phyloP scores from a whole-genome alignment of 1,140 invertebrate genomes.

The Babylonia areolata region DNA sequence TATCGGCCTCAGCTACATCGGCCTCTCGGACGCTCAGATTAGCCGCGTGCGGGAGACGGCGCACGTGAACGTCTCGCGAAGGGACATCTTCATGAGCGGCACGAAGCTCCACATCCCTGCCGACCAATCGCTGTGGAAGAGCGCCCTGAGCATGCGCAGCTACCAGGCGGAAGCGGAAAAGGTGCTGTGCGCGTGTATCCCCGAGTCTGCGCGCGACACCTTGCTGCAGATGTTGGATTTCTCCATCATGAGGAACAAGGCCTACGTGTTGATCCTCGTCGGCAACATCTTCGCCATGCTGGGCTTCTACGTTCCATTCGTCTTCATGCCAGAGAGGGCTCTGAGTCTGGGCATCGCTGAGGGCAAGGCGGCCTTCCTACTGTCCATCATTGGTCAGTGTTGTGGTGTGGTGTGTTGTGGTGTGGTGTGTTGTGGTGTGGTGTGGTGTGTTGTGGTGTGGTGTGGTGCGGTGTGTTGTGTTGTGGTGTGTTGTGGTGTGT shows the following conservation, averaged over 20 bases:
- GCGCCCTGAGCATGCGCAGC: slow-evolving; percentile 38
- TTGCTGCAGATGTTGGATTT: slow-evolving; percentile 91
- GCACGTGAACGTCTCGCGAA: slow-evolving; percentile 92
- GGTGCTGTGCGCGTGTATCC: slow-evolving; percentile 83
- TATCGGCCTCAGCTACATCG: slow-evolving; percentile 41
- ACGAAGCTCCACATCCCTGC: slow-evolving; percentile 92
- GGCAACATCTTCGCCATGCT: slow-evolving; percentile 96
- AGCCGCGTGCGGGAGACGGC: slow-evolving; percentile 74
- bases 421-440: too few relatives aligned
- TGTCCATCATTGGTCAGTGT: slow-evolving; percentile 57
- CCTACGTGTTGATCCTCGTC: slow-evolving; percentile 77
- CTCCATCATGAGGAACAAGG: slow-evolving; percentile 82
- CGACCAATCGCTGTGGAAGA: slow-evolving; percentile 82
- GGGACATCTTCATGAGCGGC: slow-evolving; percentile 96
- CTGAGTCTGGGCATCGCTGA: slow-evolving; percentile 56
- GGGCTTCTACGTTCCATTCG: slow-evolving; percentile 95
- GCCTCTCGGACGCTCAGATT: slow-evolving; percentile 44
- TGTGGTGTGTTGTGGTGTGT: too few relatives aligned
- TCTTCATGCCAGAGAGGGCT: slow-evolving; percentile 92
- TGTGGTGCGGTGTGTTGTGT: too few relatives aligned
- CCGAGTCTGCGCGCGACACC: slow-evolving; percentile 80
- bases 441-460: too few relatives aligned
- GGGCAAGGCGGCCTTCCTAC: slow-evolving; percentile 49
- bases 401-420: too few relatives aligned
- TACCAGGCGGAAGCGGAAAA: slow-evolving; percentile 5